A percentile compares a stretch with the other conserved stretches of the same genome.
Conservation (phyloP, 2,113 vertebrate species). For the Pipa parva region DNA sequence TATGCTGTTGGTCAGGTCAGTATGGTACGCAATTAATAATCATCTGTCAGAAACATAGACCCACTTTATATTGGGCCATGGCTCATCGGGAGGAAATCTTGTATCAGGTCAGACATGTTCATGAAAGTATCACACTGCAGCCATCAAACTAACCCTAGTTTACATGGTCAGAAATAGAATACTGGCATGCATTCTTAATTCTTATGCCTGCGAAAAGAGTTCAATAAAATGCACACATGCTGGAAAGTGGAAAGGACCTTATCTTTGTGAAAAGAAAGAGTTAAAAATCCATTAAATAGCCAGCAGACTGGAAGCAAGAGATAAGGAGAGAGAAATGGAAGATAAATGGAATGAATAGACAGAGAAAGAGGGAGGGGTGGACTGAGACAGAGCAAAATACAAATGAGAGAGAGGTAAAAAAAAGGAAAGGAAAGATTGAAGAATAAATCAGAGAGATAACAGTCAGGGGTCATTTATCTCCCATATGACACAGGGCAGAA, state of each 20-base stretch:
- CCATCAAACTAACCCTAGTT: not conserved
- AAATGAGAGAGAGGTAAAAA: constrained; percentile 19
- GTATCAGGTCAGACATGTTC: no score
- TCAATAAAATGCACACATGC: not conserved
- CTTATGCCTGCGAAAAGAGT: not conserved
- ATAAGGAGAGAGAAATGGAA: constrained; percentile 25
- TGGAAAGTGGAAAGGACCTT: not conserved
- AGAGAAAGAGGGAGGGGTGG: constrained; percentile 1
- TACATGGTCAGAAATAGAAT: not conserved
- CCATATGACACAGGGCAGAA: constrained; percentile 17
- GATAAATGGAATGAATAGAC: constrained; percentile 13
- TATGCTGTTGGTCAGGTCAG: no score
- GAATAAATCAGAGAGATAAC: constrained; percentile 35
- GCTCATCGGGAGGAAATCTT: no score
- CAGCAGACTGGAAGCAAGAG: constrained; percentile 15
- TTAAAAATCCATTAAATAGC: constrained; percentile 41
- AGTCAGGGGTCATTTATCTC: constrained; percentile 20
- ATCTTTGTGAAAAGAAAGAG: constrained; percentile 3
- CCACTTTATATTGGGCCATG: no score
- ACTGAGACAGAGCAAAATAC: constrained; percentile 22
- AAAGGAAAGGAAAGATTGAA: constrained; percentile 1
- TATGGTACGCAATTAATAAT: no score
- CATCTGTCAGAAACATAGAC: no score
- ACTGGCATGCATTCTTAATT: not conserved
- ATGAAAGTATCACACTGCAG: not conserved